Evolutionary conservation across 2,797 vertebrate genomes (phyloP).

Genomic region (Moxostoma hubbsi): DNA sequence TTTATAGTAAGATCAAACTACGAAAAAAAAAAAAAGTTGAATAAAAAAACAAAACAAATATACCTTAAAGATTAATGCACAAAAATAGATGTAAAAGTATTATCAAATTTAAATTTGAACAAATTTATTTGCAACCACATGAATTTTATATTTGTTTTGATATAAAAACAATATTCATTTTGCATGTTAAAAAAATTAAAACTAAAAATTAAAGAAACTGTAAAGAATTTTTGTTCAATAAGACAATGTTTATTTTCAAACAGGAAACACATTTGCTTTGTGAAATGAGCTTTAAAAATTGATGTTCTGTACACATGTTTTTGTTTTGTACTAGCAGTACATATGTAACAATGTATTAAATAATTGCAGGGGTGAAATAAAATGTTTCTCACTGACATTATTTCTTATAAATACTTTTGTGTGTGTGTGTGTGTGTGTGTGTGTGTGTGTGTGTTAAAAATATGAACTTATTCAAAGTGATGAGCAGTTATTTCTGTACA

Average conservation of each 20-base stretch:
- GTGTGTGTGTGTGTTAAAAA: too few relatives aligned
- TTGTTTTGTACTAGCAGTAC: constrained; percentile 9
- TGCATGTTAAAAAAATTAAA: background rate
- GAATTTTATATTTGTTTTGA: background rate
- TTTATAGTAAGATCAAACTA: background rate
- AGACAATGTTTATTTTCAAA: constrained; percentile 38
- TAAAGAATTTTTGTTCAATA: background rate
- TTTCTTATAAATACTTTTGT: background rate
- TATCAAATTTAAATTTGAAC: background rate
- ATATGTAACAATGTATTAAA: constrained; percentile 19
- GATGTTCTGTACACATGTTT: background rate
- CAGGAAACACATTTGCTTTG: constrained; percentile 10
- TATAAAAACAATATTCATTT: background rate
- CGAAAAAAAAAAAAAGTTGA: background rate
- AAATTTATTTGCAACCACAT: background rate
- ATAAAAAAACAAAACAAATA: background rate
- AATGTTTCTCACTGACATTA: constrained; percentile 14
- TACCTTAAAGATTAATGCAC: background rate
- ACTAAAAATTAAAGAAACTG: background rate
- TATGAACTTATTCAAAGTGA: too few relatives aligned
- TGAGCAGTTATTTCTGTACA: background rate
- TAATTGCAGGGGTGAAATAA: constrained; percentile 12
- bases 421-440: too few relatives aligned
- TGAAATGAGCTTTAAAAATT: background rate
- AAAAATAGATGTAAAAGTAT: background rate